A percentile compares a stretch with the other conserved stretches of the same genome.
Evolutionary conservation across 2,888 invertebrate genomes (phyloP).

Genomic region (Eugnorisma glareosa): DNA sequence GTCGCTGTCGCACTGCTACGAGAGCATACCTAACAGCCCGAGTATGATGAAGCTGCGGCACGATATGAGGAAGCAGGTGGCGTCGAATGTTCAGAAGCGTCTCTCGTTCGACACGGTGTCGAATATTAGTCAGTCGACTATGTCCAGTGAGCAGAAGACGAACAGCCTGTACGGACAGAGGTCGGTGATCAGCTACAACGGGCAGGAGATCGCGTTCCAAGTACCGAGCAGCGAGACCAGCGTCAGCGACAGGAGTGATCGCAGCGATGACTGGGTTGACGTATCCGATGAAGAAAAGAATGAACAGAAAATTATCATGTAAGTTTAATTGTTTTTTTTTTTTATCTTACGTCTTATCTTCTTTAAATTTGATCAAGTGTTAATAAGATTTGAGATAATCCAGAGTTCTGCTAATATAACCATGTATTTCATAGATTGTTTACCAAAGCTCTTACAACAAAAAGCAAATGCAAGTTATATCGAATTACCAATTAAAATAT

Average conservation of each 20-base stretch:
- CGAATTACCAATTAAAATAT: conserved; percentile 36
- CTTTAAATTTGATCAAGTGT: background rate
- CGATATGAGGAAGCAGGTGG: conserved; percentile 81
- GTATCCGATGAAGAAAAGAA: conserved; percentile 91
- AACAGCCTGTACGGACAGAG: conserved; percentile 91
- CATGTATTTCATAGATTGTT: conserved; percentile 1
- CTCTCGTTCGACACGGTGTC: conserved; percentile 88
- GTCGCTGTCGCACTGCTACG: conserved; percentile 91
- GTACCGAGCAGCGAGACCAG: conserved; percentile 91
- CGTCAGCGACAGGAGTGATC: conserved; percentile 91
- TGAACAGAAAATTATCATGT: conserved; percentile 90
- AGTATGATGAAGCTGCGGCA: conserved; percentile 85
- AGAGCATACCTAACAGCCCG: conserved; percentile 90
- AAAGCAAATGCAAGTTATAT: conserved; percentile 14
- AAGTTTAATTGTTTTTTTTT: conserved; percentile 78
- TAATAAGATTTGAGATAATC: conserved; percentile 12
- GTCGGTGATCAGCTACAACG: conserved; percentile 87
- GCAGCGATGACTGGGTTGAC: conserved; percentile 93
- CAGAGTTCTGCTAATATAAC: background rate
- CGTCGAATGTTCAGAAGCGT: conserved; percentile 83
- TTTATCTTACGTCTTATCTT: background rate
- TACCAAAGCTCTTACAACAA: background rate
- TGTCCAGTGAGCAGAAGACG: conserved; percentile 91
- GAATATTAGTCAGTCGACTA: conserved; percentile 88
- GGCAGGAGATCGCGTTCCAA: conserved; percentile 88